Evolutionary conservation across 2,113 vertebrate species (phyloP).

Genomic region (Phyllopteryx taeniolatus): DNA sequence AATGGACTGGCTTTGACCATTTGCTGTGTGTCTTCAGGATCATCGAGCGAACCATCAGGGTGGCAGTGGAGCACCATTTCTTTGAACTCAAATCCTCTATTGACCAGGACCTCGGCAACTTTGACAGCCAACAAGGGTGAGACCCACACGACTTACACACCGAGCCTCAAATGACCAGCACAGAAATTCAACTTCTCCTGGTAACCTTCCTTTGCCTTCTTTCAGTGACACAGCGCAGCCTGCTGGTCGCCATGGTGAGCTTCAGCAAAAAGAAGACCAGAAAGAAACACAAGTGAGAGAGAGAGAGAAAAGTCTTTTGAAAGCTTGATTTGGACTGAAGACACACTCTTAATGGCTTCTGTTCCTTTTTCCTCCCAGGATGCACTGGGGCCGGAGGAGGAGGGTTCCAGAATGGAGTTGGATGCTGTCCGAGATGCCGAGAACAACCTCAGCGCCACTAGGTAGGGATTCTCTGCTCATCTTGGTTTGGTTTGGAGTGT

Average conservation of each 20-base stretch:
- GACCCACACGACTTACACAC: neutral
- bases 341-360: too few species aligned
- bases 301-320: neutral
- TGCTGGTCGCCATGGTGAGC: conserved; percentile 32
- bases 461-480: conserved; percentile 59
- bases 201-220: neutral
- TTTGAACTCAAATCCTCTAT: conserved; percentile 87
- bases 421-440: conserved; percentile 73
- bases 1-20: neutral
- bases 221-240: conserved; percentile 31
- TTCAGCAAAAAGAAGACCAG: conserved; percentile 38
- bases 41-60: conserved; percentile 87
- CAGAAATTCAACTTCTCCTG: neutral
- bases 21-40: conserved; percentile 70
- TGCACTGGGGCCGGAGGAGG: conserved; percentile 51
- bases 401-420: conserved; percentile 78
- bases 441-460: conserved; percentile 77
- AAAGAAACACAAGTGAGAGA: conserved; percentile 18
- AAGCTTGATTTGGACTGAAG: neutral
- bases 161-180: neutral
- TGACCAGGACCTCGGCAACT: conserved; percentile 77
- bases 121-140: conserved; percentile 61
- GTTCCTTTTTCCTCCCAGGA: neutral
- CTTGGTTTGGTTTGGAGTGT: neutral
- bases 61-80: conserved; percentile 90